Percentiles rank a stretch among this genome's conserved stretches.
phyloP scores from a whole-genome alignment of 2,888 invertebrate species.

The Cancer borealis region DNA sequence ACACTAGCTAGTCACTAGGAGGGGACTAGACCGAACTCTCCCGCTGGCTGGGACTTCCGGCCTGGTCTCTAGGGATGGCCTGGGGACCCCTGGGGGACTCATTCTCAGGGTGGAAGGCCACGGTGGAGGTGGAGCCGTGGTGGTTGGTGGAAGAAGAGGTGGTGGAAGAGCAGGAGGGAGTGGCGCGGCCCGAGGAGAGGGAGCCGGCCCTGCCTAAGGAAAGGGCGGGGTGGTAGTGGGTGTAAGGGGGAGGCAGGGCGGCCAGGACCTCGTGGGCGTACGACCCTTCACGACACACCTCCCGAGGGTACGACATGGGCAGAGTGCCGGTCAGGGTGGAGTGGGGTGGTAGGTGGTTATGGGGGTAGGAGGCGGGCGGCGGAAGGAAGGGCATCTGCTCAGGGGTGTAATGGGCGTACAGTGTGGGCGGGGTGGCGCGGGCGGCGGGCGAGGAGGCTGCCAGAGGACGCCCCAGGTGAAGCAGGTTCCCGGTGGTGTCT shows the following conservation, averaged over 20 bases:
- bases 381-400: constrained; percentile 60
- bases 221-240: constrained; percentile 38
- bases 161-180: constrained; percentile 62
- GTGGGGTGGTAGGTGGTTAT: constrained; percentile 48
- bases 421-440: constrained; percentile 57
- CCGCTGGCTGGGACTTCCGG: constrained; percentile 67
- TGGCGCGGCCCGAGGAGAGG: constrained; percentile 62
- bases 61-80: constrained; percentile 58
- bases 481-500: constrained; percentile 35
- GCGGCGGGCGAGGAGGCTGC: constrained; percentile 68
- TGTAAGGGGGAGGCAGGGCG: constrained; percentile 50
- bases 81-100: constrained; percentile 63
- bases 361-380: background rate
- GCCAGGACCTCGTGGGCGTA: constrained; percentile 47
- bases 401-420: constrained; percentile 67
- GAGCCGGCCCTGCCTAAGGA: constrained; percentile 58
- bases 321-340: constrained; percentile 54
- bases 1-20: constrained; percentile 61
- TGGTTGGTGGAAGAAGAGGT: constrained; percentile 56
- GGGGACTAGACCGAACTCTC: constrained; percentile 74
- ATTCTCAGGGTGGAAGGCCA: constrained; percentile 67
- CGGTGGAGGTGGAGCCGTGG: constrained; percentile 67
- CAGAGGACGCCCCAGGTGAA: constrained; percentile 66
- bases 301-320: constrained; percentile 56
- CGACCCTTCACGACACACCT: constrained; percentile 5